Percentiles rank a stretch among this genome's conserved stretches.
Evolutionary conservation across 2,797 vertebrate species (phyloP).

Genomic region (Epinephelus awoara): DNA sequence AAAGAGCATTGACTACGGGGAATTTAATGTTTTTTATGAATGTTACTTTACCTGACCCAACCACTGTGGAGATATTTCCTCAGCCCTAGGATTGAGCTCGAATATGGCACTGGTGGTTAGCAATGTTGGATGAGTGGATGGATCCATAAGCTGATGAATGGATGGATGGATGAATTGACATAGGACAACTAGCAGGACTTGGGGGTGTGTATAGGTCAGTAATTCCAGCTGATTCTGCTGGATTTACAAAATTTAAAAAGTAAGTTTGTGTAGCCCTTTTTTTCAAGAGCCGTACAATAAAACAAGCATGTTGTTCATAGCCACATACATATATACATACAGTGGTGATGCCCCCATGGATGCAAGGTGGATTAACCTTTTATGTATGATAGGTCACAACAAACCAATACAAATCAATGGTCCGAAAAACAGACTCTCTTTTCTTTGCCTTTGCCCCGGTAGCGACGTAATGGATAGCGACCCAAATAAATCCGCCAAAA

Average conservation of each 20-base stretch:
- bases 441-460: constrained; percentile 18
- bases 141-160: constrained; percentile 50
- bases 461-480: not conserved
- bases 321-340: constrained; percentile 90
- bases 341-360: constrained; percentile 89
- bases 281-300: constrained; percentile 56
- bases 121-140: constrained; percentile 46
- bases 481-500: constrained; percentile 11
- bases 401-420: constrained; percentile 82
- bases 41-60: constrained; percentile 4
- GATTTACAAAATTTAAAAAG: constrained; percentile 30
- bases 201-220: constrained; percentile 52
- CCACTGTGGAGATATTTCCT: constrained; percentile 7
- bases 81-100: constrained; percentile 6
- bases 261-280: constrained; percentile 51
- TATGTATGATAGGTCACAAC: constrained; percentile 76
- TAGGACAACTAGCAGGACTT: constrained; percentile 73
- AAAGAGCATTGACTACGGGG: not conserved
- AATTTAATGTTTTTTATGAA: not conserved
- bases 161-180: constrained; percentile 71
- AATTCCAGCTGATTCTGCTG: constrained; percentile 47
- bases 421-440: constrained; percentile 30
- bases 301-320: constrained; percentile 75
- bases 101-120: constrained; percentile 31
- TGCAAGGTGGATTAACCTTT: constrained; percentile 84